phyloP scores from a whole-genome alignment of 23 tunicate genomes.

The Diplosoma virens region DNA sequence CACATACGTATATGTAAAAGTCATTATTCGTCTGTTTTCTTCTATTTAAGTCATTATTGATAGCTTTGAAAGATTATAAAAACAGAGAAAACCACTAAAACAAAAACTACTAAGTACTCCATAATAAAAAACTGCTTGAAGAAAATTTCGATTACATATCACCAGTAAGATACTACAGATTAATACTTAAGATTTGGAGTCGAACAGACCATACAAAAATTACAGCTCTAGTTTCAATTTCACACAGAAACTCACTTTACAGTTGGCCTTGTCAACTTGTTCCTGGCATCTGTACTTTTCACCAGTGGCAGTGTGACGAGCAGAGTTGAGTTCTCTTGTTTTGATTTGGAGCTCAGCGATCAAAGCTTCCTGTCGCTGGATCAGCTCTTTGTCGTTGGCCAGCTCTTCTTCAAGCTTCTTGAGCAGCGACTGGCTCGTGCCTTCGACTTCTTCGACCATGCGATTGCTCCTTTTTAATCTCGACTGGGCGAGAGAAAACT shows the following conservation, averaged over 20 bases:
- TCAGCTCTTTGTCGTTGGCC: constrained; percentile 73
- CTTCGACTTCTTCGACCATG: constrained; percentile 83
- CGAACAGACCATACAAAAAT: too few species aligned
- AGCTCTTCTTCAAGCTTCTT: constrained; percentile 80
- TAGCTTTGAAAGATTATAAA: neutral
- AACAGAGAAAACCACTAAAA: too few species aligned
- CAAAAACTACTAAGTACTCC: too few species aligned
- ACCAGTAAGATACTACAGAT: too few species aligned
- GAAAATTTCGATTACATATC: too few species aligned
- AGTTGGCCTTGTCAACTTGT: constrained; percentile 50
- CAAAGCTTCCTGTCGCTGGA: constrained; percentile 73
- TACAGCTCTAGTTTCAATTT: too few species aligned
- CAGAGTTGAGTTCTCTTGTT: constrained; percentile 59
- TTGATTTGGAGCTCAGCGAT: constrained; percentile 69
- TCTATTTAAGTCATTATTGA: too few species aligned
- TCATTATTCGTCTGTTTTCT: too few species aligned
- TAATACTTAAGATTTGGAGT: too few species aligned
- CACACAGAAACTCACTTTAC: constrained; percentile 28
- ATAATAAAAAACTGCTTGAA: too few species aligned
- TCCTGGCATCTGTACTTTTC: constrained; percentile 82
- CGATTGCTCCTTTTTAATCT: constrained; percentile 78
- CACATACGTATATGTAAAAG: too few species aligned
- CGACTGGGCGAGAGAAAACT: constrained; percentile 46
- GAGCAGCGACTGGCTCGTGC: constrained; percentile 73
- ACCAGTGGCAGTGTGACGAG: constrained; percentile 51